Percentiles rank a stretch among this genome's conserved stretches.
Conservation (phyloP, 2,113 vertebrate species). For the Hemiscyllium ocellatum region DNA sequence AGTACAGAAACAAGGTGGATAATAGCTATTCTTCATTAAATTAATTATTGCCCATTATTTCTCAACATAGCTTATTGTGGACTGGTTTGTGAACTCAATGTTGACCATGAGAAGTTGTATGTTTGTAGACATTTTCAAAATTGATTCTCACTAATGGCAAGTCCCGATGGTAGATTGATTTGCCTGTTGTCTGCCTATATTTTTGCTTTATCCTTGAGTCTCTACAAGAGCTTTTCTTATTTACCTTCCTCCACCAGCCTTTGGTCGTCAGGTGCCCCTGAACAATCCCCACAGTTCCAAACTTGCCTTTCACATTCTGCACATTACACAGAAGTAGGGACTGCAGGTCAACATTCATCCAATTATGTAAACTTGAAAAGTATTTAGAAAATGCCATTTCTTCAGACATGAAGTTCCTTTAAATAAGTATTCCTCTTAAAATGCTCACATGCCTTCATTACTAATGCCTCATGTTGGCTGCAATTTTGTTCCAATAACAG, state of each 20-base stretch:
- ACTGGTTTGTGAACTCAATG: neutral
- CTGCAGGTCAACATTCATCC: neutral
- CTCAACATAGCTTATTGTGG: neutral
- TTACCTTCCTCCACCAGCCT: neutral
- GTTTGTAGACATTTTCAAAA: neutral
- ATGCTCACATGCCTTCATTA: neutral
- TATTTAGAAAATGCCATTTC: neutral
- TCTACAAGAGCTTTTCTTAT: neutral
- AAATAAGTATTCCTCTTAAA: neutral
- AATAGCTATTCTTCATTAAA: neutral
- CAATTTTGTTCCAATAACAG: neutral
- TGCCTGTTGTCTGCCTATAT: neutral
- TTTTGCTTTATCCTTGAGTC: neutral
- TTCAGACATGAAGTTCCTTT: neutral
- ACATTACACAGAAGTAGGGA: neutral
- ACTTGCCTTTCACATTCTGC: neutral
- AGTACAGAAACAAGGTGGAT: neutral
- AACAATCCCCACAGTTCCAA: neutral
- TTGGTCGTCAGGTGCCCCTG: neutral
- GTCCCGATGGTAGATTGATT: no score
- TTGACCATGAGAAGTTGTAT: neutral
- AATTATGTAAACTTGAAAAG: neutral
- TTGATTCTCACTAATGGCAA: neutral
- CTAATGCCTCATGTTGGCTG: neutral
- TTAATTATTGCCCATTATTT: neutral